phyloP scores from a whole-genome alignment of 2,888 invertebrate species.

The Teleiodes luculella region DNA sequence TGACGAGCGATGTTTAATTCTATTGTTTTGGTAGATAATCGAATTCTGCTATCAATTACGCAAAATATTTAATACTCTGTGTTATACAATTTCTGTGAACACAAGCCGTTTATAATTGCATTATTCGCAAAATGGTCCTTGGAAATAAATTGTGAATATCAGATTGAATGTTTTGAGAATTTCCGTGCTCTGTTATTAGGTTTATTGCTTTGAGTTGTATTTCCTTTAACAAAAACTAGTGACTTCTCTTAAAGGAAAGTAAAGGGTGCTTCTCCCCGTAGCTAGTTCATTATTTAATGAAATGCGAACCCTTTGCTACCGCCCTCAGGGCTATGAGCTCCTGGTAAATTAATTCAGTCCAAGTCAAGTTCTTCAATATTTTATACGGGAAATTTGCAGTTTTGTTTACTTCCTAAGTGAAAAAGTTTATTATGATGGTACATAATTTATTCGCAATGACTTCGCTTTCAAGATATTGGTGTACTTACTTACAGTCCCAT shows the following conservation, averaged over 20 bases:
- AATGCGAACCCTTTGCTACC: conserved; percentile 23
- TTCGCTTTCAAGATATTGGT: not conserved
- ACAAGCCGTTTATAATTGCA: no score
- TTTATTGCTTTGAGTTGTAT: not conserved
- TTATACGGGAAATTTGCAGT: not conserved
- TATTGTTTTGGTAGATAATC: no score
- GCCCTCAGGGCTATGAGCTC: conserved; percentile 16
- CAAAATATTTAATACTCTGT: no score
- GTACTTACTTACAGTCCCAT: not conserved
- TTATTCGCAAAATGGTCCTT: no score
- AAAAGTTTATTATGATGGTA: not conserved
- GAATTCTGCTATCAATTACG: no score
- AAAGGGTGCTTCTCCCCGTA: not conserved
- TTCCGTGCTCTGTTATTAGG: no score
- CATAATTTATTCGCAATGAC: not conserved
- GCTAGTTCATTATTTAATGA: conserved; percentile 18
- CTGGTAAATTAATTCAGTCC: conserved; percentile 23
- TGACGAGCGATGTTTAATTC: no score
- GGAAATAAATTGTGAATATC: no score
- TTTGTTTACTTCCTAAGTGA: not conserved
- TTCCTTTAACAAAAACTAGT: conserved; percentile 2
- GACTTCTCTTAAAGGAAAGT: not conserved
- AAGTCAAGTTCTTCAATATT: not conserved
- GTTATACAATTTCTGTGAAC: no score
- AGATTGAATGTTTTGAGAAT: no score